Conservation (phyloP, 2,888 invertebrate species). For the Chloromyia formosa region DNA sequence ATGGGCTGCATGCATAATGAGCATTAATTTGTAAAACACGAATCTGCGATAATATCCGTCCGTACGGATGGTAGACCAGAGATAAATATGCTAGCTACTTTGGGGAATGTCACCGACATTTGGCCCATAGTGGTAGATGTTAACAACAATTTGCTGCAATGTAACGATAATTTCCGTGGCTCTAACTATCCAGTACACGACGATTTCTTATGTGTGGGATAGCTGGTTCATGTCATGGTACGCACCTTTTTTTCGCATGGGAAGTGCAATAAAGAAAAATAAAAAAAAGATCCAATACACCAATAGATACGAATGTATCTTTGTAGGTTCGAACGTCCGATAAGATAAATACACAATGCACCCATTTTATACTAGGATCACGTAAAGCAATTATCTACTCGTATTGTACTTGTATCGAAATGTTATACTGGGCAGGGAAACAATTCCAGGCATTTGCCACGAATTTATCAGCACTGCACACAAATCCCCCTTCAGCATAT, state of each 20-base stretch:
- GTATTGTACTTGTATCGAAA: constrained; percentile 25
- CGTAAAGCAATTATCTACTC: constrained; percentile 37
- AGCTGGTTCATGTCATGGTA: too few species aligned
- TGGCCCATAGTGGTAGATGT: not conserved
- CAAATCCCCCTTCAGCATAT: constrained; percentile 12
- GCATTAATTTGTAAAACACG: constrained; percentile 39
- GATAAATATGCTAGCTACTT: too few species aligned
- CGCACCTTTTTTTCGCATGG: not conserved
- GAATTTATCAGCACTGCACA: constrained; percentile 30
- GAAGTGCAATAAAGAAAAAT: not conserved
- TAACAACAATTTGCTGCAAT: constrained; percentile 7
- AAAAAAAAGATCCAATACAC: not conserved
- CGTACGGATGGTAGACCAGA: too few species aligned
- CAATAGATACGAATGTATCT: not conserved
- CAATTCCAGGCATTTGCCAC: constrained; percentile 37
- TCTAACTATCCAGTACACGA: too few species aligned
- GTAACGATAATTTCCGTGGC: not conserved
- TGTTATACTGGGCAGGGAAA: constrained; percentile 21
- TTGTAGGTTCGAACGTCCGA: too few species aligned
- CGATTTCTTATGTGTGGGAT: too few species aligned
- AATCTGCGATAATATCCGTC: constrained; percentile 33
- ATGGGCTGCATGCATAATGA: constrained; percentile 38
- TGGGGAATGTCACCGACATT: not conserved
- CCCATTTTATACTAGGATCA: not conserved
- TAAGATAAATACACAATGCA: too few species aligned